Percentiles rank a stretch among this genome's conserved stretches.
Conservation (phyloP, 2,888 invertebrate genomes). For the Napeogenes inachia region DNA sequence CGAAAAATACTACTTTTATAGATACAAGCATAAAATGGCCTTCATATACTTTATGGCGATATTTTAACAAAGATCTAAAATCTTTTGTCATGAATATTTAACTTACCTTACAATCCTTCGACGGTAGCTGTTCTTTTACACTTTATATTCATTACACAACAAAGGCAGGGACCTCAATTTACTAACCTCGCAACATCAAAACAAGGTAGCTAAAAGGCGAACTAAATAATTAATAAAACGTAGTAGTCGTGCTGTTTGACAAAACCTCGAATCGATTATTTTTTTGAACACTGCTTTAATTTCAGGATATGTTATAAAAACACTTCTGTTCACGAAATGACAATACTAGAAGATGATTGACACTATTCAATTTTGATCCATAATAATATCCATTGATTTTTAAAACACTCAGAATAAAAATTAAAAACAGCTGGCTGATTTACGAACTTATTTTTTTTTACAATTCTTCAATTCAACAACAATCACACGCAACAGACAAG, state of each 20-base stretch:
- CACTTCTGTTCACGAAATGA: slow-evolving; percentile 56
- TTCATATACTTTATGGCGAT: not conserved
- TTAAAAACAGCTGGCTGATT: slow-evolving; percentile 71
- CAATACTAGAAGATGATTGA: slow-evolving; percentile 52
- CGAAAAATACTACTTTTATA: not conserved
- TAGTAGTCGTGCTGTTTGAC: slow-evolving; percentile 60
- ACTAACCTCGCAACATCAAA: slow-evolving; percentile 20
- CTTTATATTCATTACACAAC: slow-evolving; percentile 4
- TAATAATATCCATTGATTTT: slow-evolving; percentile 59
- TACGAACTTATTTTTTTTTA: slow-evolving; percentile 54
- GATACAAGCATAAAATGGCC: slow-evolving; percentile 1
- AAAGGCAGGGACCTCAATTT: slow-evolving; percentile 18
- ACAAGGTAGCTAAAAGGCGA: slow-evolving; percentile 35
- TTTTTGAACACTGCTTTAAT: slow-evolving; percentile 46
- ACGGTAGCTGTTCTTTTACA: not conserved
- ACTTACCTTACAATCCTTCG: slow-evolving; percentile 19
- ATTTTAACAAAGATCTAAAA: slow-evolving; percentile 8
- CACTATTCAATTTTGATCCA: slow-evolving; percentile 73
- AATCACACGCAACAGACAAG: slow-evolving; percentile 11
- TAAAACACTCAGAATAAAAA: slow-evolving; percentile 47
- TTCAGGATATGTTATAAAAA: slow-evolving; percentile 46
- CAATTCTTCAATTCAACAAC: slow-evolving; percentile 28
- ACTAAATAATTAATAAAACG: slow-evolving; percentile 50
- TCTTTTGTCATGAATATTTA: slow-evolving; percentile 5
- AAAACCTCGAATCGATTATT: slow-evolving; percentile 63